phyloP scores from a whole-genome alignment of 30 jellyfish, hydroid and myxozoan genomes.

The Nemopilema nomurai region DNA sequence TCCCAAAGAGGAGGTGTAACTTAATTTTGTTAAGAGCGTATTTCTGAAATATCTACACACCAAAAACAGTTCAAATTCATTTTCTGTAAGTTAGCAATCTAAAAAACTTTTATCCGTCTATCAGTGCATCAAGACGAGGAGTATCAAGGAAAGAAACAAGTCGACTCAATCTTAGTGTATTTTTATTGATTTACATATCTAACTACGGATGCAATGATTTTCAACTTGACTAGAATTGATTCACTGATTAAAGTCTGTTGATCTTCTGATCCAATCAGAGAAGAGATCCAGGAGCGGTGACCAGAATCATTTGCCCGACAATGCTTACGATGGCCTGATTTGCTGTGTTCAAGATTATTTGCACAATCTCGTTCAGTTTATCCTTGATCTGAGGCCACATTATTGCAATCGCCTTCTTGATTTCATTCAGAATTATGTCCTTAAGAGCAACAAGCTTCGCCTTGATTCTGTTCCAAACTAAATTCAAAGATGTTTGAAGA shows the following conservation, averaged over 20 bases:
- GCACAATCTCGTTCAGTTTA: conserved; percentile 30
- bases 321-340: conserved; percentile 33
- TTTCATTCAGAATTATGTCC: neutral
- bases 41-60: too few species aligned
- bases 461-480: conserved; percentile 30
- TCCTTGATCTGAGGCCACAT: conserved; percentile 31
- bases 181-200: neutral
- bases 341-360: conserved; percentile 34
- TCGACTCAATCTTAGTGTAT: too few species aligned
- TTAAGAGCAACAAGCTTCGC: conserved; percentile 16
- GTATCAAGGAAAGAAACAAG: too few species aligned
- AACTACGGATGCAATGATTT: neutral
- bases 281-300: conserved; percentile 15
- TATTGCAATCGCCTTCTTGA: conserved; percentile 19
- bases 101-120: too few species aligned
- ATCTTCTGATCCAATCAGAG: neutral
- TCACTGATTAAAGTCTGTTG: neutral
- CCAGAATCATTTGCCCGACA: conserved; percentile 47
- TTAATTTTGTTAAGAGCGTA: too few species aligned
- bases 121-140: too few species aligned
- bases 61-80: too few species aligned
- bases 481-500: neutral
- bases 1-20: too few species aligned
- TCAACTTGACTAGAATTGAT: neutral
- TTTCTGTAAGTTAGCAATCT: too few species aligned